A percentile compares a stretch with the other conserved stretches of the same genome.
Conservation (phyloP, 2,113 vertebrate genomes). For the Atlantisia rogersi region DNA sequence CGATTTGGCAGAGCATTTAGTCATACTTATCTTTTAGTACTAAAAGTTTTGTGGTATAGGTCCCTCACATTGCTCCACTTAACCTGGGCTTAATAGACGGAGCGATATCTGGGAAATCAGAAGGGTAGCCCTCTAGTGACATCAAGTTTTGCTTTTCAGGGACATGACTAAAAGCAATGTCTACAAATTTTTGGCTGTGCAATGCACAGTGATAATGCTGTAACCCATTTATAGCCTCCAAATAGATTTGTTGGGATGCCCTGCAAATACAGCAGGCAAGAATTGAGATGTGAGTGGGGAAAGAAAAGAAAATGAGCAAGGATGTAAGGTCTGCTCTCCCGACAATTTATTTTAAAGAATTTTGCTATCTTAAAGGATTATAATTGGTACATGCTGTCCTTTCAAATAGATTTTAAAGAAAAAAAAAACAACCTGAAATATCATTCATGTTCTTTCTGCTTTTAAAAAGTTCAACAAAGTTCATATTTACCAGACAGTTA, state of each 20-base stretch:
- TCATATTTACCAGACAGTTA: neutral
- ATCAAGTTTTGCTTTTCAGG: neutral
- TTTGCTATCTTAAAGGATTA: neutral
- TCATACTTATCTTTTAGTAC: neutral
- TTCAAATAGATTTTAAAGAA: neutral
- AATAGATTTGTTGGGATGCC: neutral
- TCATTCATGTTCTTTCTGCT: neutral
- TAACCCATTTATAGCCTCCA: neutral
- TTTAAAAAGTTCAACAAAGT: neutral
- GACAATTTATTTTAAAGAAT: slow-evolving; percentile 31
- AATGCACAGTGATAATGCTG: neutral
- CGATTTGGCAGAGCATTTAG: neutral
- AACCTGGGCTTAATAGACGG: neutral
- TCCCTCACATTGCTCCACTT: neutral
- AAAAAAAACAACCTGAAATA: neutral
- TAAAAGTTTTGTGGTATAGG: neutral
- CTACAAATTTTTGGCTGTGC: neutral
- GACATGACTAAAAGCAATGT: neutral
- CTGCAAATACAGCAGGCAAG: neutral
- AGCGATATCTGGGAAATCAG: neutral
- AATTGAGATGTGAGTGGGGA: neutral
- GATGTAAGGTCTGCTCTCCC: neutral
- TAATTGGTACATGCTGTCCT: neutral
- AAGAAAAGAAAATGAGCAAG: neutral
- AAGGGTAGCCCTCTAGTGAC: neutral